Evolutionary conservation across 2,797 vertebrate genomes (phyloP), one percentile per base, ranked within the genome.

Genomic region (Monodelphis domestica): DNA sequence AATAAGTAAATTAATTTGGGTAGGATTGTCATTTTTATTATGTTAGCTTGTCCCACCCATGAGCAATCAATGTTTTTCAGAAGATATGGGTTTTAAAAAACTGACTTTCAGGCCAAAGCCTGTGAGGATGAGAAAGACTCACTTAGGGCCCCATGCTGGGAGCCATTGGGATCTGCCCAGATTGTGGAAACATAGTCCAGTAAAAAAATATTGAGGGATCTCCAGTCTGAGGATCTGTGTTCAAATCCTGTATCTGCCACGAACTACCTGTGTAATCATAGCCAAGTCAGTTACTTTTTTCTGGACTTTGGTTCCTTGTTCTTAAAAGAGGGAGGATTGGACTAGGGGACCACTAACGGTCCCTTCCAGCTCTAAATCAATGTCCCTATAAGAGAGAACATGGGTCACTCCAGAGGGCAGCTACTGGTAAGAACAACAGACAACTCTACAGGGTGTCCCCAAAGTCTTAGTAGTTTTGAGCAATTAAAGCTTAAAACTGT

Each of bases 281-380:
- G 1, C 5, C 1, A 51, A 91, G 54, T 89, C 95, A 94, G 93
- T 56, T 95, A 93, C 91, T 91, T 91, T 59, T 91, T 14, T 91
- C 88, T 89, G 57, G 53, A 17, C 38, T 45, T 53, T 94, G 21
- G 94, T 96, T 87, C 87, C 45, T 91, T 57, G 70, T 38, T 51
- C 17, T 38, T 78, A 78, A 78, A 78, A 78, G 6, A 17, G 38
- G n/a, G n/a, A 6, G n/a, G 38, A n/a, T 63, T 63, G 59, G 33
- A 63, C 33, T 17, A n/a, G 33, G 33, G 33, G 33, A n/a, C 4
- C 0, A 4, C 33, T 63, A 63, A 17, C n/a, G 14, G 59, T 38
- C n/a, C 15, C n/a, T 78, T 38, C n/a, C n/a, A 78, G 6, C n/a
- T 38, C 63, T 78, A 78, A n/a, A 78, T 38, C 2, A 9, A 38